Base-by-base conservation (phyloP, 2,888 invertebrate species). In the Drosophila paramelanica region DNA sequence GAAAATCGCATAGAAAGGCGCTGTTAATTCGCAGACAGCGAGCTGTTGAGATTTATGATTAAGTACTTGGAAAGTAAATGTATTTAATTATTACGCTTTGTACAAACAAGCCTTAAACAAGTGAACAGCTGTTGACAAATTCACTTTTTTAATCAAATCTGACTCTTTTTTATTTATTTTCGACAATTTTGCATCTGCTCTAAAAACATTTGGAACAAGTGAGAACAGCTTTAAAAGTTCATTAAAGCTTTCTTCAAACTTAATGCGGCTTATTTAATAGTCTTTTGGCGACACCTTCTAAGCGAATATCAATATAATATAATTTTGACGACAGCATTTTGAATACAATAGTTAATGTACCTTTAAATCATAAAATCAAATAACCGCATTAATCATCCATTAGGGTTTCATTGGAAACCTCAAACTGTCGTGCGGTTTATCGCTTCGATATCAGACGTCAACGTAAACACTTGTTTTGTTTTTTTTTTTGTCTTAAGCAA, bases 321-420 rank as follows among this genome's bases (percentile, higher is more conserved):
- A 31, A 31, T 2, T 31, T 31, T 31, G 7, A 33, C 10, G 8
- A 27, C 31, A 0, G 10, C 36, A 25, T 36, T 14, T 17, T 27
- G 43, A 20, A 36, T 42, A 14, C 11, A 25, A 50, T 27, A 55
- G 53, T 42, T 23, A 31, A 36, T 31, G 6, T 60, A 56, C 45
- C 49, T 53, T 38, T 31, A 45, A 20, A 43, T 46, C 53, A 27
- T 59, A 10, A 39, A 55, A 67, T 8, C 36, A 38, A 55, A 60
- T 57, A 46, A 33, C 8, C 42, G 14, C 56, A 77, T 75, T 73
- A 75, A 73, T 75, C 68, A 73, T 69, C 23, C 68, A 68, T 57
- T 68, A 46, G 10, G 56, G 51, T 42, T 72, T 56, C 52, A 23
- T 36, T 38, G 39, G 57, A 66, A 66, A 67, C 43, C 39, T 13